Evolutionary conservation across 2,888 invertebrate species (phyloP).

Genomic region (Orchesella flavescens): DNA sequence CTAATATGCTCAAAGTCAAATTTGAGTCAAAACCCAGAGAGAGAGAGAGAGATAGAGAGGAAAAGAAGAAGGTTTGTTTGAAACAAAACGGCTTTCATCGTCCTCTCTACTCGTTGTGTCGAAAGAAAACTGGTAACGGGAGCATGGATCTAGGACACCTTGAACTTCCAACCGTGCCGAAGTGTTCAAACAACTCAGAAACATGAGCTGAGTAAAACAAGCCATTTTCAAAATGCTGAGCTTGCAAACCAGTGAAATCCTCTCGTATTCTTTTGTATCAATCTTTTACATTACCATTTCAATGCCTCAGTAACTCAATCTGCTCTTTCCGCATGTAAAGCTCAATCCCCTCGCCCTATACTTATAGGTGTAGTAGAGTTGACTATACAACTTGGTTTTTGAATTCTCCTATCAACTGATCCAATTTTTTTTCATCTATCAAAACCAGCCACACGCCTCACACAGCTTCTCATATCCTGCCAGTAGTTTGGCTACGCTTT

Average conservation of each 20-base stretch:
- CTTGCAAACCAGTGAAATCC: neutral
- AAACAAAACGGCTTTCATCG: constrained; percentile 57
- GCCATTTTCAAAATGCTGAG: constrained; percentile 1
- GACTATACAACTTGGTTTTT: too few species aligned
- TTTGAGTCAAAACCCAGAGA: constrained; percentile 1
- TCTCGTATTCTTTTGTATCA: neutral
- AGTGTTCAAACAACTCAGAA: constrained; percentile 44
- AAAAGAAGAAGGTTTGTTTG: constrained; percentile 30
- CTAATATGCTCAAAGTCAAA: constrained; percentile 17
- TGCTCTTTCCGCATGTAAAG: too few species aligned
- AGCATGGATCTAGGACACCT: constrained; percentile 64
- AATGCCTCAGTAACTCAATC: too few species aligned
- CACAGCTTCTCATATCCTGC: too few species aligned
- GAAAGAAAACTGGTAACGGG: constrained; percentile 64
- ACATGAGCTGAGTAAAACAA: constrained; percentile 42
- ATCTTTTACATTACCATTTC: too few species aligned
- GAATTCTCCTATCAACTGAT: too few species aligned
- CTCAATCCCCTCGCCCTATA: too few species aligned
- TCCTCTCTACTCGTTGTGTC: constrained; percentile 6
- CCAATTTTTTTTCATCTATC: too few species aligned
- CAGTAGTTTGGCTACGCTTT: too few species aligned
- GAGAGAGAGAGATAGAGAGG: constrained; percentile 24
- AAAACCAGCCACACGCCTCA: too few species aligned
- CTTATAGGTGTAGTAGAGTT: too few species aligned
- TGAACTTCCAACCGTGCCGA: constrained; percentile 62